These are phyloP conservation scores for Allacma fusca DNA, from an alignment of 2,888 invertebrate genomes.

Conservation along the genomic window DNA sequence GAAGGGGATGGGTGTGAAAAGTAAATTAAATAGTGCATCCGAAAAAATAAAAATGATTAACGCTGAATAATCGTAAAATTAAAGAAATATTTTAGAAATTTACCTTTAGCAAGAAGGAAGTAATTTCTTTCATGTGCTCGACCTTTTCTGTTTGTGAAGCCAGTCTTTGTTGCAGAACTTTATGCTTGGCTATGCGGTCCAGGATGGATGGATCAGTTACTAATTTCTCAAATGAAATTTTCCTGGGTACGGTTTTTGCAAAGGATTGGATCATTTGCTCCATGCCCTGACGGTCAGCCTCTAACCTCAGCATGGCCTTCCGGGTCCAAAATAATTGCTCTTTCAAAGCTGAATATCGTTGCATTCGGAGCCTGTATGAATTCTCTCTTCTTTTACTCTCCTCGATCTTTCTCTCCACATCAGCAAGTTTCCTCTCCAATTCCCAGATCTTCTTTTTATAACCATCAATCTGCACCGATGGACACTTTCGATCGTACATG, in stretches of 20 bases:
- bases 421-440: slow-evolving; percentile 49
- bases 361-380: slow-evolving; percentile 48
- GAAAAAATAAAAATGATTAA: too few species aligned
- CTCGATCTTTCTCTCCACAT: slow-evolving; percentile 51
- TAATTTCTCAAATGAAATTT: slow-evolving; percentile 55
- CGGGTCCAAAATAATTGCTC: slow-evolving; percentile 59
- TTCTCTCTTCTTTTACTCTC: slow-evolving; percentile 54
- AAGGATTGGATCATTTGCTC: slow-evolving; percentile 51
- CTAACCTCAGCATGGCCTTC: slow-evolving; percentile 56
- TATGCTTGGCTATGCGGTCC: slow-evolving; percentile 56
- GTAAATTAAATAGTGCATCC: too few species aligned
- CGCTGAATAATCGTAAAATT: not conserved
- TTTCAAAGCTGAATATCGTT: slow-evolving; percentile 52
- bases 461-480: slow-evolving; percentile 48
- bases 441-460: slow-evolving; percentile 58
- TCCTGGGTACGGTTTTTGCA: slow-evolving; percentile 52
- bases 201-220: slow-evolving; percentile 59
- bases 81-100: not conserved
- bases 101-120: slow-evolving; percentile 51
- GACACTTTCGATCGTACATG: slow-evolving; percentile 22
- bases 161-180: slow-evolving; percentile 55
- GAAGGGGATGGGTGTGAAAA: too few species aligned
- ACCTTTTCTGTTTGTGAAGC: slow-evolving; percentile 52
- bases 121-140: slow-evolving; percentile 52
- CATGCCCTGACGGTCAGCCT: slow-evolving; percentile 54